Base-by-base conservation (phyloP, 2,888 invertebrate species). In the Flabesymbios commensalis region DNA sequence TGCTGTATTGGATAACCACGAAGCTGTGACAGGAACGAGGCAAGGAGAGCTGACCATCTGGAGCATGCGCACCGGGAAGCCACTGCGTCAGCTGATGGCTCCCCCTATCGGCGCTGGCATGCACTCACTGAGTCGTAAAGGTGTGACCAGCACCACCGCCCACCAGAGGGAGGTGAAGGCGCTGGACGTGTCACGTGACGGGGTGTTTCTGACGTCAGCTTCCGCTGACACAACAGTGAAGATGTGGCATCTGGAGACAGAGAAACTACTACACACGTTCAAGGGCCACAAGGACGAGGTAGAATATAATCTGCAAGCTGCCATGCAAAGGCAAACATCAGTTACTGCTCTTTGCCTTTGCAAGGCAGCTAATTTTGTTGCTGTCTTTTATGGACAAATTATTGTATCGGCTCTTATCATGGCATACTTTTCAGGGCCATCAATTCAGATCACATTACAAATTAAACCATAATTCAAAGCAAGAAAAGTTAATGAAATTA, bases 21-120 rank as follows among this genome's bases (percentile, higher is more conserved):
- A 81, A 63, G 81, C 78, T 1, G 77, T 80, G 19, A 82, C 82
- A 31, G 83, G 82, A 28, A 75, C 81, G 19, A 67, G 80, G 28
- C 79, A 79, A 59, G 83, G 83, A 41, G 80, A 83, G 57, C 73
- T 83, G 19, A 74, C 78, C 29, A 74, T 83, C 54, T 83, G 83
- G 83, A 81, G 77, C 63, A 65, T 82, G 61, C 67, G 76, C 17
- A 80, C 79, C 4, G 78, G 77, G 31, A 75, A 76, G 54, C 73
- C 79, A 0, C 75, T 74, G 54, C 70, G 80, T 22, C 79, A 80
- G 68, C 72, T 81, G 31, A 70, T 80, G 39, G 72, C 48, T 64
- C 74, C 57, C 64, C 71, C 36, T 72, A 76, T 22, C 59, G 70
- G 31, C 73, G 33, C 39, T 33, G 31, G 32, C 19, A 61, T 57